phyloP scores from a whole-genome alignment of 2,113 vertebrate species.

The Engystomops pustulosus region DNA sequence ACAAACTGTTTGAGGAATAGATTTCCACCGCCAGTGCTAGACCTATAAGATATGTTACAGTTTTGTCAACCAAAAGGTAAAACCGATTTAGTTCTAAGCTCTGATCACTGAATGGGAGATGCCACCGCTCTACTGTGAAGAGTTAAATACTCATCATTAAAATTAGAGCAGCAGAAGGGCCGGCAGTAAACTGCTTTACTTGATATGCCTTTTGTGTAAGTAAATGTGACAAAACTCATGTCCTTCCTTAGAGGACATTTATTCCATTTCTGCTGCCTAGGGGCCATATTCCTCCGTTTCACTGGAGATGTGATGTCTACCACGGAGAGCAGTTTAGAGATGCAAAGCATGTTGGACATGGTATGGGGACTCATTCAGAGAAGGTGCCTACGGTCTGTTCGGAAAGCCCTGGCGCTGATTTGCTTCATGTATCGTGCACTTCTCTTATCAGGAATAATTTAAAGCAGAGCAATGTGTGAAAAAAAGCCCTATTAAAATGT shows the following conservation, averaged over 20 bases:
- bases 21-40: not conserved
- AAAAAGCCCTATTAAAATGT: not conserved
- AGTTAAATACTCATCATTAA: not conserved
- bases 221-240: slow-evolving; percentile 44
- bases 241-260: slow-evolving; percentile 52
- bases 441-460: not conserved
- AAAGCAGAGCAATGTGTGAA: not conserved
- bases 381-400: slow-evolving; percentile 2
- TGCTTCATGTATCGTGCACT: not conserved
- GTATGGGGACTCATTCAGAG: slow-evolving; percentile 1
- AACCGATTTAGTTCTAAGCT: not conserved
- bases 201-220: slow-evolving; percentile 28
- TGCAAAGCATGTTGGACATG: slow-evolving; percentile 16
- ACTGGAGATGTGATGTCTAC: slow-evolving; percentile 31
- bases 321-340: slow-evolving; percentile 10
- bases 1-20: too few species aligned
- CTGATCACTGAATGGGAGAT: not conserved
- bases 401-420: not conserved
- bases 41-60: too few species aligned
- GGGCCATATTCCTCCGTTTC: slow-evolving; percentile 16
- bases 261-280: slow-evolving; percentile 42
- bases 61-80: too few species aligned
- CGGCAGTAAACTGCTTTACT: not conserved
- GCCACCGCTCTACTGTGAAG: not conserved
- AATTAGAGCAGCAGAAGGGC: slow-evolving; percentile 9